Evolutionary conservation across 2,113 vertebrate genomes (phyloP).

Genomic region (Oreotrochilus melanogaster): DNA sequence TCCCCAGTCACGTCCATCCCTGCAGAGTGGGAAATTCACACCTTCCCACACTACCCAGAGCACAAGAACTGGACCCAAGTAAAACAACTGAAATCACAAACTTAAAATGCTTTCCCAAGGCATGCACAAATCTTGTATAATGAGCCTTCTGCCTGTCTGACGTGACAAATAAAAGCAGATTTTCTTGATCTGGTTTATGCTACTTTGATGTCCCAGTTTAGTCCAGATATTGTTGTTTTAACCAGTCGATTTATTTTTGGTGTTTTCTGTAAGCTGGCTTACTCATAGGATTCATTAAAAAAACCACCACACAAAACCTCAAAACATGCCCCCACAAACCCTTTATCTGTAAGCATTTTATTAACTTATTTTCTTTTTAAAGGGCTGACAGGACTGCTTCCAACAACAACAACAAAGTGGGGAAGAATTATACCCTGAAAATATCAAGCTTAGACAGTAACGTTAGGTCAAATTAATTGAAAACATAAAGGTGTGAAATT

Average conservation of each 20-base stretch:
- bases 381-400: not conserved
- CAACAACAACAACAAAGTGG: not conserved
- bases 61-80: not conserved
- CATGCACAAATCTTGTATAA: not conserved
- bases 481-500: not conserved
- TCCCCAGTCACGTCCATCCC: constrained; percentile 88
- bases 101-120: not conserved
- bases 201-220: not conserved
- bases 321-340: not conserved
- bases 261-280: not conserved
- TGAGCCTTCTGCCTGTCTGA: not conserved
- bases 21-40: not conserved
- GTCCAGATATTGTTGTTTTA: not conserved
- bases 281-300: not conserved
- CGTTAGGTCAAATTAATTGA: not conserved
- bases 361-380: not conserved
- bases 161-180: not conserved
- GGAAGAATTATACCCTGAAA: not conserved
- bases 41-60: not conserved
- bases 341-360: not conserved
- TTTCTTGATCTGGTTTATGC: not conserved
- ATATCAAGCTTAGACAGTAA: not conserved
- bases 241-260: not conserved
- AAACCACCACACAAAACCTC: not conserved
- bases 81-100: not conserved